Percentiles rank a stretch among this genome's conserved stretches.
phyloP scores from a whole-genome alignment of 1,140 invertebrate species.

The Drosophila bocqueti region DNA sequence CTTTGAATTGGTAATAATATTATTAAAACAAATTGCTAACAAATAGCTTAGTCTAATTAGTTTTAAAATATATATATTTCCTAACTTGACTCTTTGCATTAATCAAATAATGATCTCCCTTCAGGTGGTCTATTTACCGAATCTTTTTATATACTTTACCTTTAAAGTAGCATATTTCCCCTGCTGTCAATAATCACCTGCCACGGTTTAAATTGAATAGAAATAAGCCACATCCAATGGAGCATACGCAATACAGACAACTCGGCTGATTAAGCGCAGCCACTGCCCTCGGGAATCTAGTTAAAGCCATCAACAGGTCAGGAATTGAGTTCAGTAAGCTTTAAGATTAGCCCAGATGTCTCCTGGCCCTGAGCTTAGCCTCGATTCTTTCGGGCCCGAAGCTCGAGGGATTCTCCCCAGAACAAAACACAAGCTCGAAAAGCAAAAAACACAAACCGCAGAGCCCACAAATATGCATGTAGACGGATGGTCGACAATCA shows the following conservation, averaged over 20 bases:
- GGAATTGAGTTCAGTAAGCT: slow-evolving; percentile 30
- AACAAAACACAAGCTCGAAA: too few species aligned
- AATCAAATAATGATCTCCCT: not conserved
- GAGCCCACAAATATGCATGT: slow-evolving; percentile 63
- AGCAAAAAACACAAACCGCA: slow-evolving; percentile 19
- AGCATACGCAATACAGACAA: slow-evolving; percentile 42
- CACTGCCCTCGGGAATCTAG: slow-evolving; percentile 16
- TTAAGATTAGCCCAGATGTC: slow-evolving; percentile 48
- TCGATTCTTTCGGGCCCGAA: not conserved
- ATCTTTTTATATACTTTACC: not conserved
- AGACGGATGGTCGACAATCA: slow-evolving; percentile 24
- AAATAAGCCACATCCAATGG: slow-evolving; percentile 43
- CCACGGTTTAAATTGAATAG: slow-evolving; percentile 20
- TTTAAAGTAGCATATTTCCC: not conserved
- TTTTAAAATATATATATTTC: not conserved
- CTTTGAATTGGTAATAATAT: not conserved
- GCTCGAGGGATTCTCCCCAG: not conserved
- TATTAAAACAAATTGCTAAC: too few species aligned
- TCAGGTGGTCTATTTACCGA: not conserved
- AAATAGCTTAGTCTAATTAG: not conserved
- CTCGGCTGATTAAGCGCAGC: slow-evolving; percentile 42
- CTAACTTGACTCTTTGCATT: not conserved
- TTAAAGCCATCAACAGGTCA: slow-evolving; percentile 53
- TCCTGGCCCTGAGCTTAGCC: slow-evolving; percentile 12
- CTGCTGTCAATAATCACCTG: slow-evolving; percentile 1